Evolutionary conservation across 2,113 vertebrate species (phyloP).

Genomic region (Phodopus roborovskii): DNA sequence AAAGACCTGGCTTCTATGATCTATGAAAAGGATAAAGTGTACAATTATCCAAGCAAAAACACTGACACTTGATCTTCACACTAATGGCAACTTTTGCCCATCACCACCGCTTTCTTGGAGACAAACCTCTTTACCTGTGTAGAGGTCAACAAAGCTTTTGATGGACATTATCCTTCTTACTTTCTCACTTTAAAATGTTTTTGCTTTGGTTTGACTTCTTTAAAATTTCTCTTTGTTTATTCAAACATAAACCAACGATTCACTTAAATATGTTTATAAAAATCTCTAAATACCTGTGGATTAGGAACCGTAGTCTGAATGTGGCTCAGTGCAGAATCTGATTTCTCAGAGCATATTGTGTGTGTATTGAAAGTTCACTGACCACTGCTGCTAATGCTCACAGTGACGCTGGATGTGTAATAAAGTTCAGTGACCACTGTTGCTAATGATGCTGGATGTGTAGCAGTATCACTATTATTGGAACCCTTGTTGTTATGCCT

Average conservation of each 20-base stretch:
- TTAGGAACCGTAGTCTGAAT: constrained; percentile 29
- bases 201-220: constrained; percentile 89
- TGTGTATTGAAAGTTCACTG: not conserved
- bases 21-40: constrained; percentile 91
- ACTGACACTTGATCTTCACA: constrained; percentile 94
- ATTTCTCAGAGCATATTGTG: constrained; percentile 51
- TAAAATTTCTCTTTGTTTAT: constrained; percentile 90
- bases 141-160: constrained; percentile 91
- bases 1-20: constrained; percentile 87
- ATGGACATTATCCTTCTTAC: constrained; percentile 93
- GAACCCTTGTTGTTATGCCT: not conserved
- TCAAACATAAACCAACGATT: constrained; percentile 88
- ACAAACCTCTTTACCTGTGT: constrained; percentile 91
- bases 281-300: constrained; percentile 62
- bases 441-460: too few relatives aligned
- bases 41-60: constrained; percentile 95
- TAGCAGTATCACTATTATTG: not conserved
- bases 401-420: not conserved
- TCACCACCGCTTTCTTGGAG: constrained; percentile 89
- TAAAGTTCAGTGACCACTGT: too few relatives aligned
- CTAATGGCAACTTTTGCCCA: constrained; percentile 93
- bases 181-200: constrained; percentile 90
- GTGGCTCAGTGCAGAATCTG: not conserved
- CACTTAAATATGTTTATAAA: constrained; percentile 72
- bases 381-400: constrained; percentile 47